phyloP scores from a whole-genome alignment of 37 sponge, comb jelly and placozoan species.

The Eunapius fragilis region DNA sequence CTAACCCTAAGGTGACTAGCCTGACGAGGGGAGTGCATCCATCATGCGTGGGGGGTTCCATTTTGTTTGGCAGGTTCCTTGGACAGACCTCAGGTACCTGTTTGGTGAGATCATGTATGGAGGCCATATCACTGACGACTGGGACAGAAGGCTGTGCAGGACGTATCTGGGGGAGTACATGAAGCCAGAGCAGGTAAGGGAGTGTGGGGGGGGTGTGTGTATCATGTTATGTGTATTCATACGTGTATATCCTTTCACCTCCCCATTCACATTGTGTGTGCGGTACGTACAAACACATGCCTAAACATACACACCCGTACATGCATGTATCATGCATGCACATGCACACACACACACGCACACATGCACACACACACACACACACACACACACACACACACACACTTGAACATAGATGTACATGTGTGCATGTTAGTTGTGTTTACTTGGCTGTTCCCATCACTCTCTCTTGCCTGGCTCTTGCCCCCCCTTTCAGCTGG shows the following conservation, averaged over 20 bases:
- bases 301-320: no score
- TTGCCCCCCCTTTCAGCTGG: slow-evolving; percentile 51
- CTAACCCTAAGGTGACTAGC: slow-evolving; percentile 77
- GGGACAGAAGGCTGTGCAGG: slow-evolving; percentile 96
- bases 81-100: slow-evolving; percentile 98
- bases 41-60: no score
- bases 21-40: neutral
- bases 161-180: slow-evolving; percentile 97
- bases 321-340: neutral
- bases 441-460: neutral
- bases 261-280: neutral
- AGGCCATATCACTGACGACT: slow-evolving; percentile 99
- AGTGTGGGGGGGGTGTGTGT: neutral
- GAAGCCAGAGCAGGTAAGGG: slow-evolving; percentile 90
- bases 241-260: neutral
- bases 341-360: slow-evolving; percentile 7
- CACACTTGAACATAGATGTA: neutral
- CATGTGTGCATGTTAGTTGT: neutral
- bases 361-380: no score
- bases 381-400: neutral
- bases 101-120: slow-evolving; percentile 99
- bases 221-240: neutral
- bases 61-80: slow-evolving; percentile 73
- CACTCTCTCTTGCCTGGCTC: neutral
- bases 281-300: neutral